Evolutionary conservation across 1,140 invertebrate genomes (phyloP).

Genomic region (Phthorimaea operculella): DNA sequence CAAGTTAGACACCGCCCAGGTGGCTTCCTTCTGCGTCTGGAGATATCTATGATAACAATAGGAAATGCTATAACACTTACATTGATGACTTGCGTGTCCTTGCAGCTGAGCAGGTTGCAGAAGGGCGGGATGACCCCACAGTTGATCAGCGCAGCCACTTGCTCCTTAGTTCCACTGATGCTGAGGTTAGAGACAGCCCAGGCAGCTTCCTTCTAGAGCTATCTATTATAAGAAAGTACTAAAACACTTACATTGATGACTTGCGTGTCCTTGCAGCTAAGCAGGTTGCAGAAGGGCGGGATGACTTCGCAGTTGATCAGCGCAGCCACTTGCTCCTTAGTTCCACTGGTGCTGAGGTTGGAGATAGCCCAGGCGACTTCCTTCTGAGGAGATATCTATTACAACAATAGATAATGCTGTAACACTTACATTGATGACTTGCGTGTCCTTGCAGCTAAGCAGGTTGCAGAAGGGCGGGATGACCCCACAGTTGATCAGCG

Average conservation of each 20-base stretch:
- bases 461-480: slow-evolving; percentile 92
- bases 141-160: slow-evolving; percentile 87
- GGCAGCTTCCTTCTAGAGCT: slow-evolving; percentile 99
- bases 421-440: slow-evolving; percentile 75
- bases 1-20: slow-evolving; percentile 98
- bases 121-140: slow-evolving; percentile 91
- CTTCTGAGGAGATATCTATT: too few species aligned
- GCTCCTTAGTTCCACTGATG: slow-evolving; percentile 94
- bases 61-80: too few species aligned
- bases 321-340: slow-evolving; percentile 86
- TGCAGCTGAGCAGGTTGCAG: slow-evolving; percentile 89
- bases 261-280: slow-evolving; percentile 91
- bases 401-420: too few species aligned
- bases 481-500: slow-evolving; percentile 89
- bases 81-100: slow-evolving; percentile 85
- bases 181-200: slow-evolving; percentile 99
- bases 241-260: slow-evolving; percentile 71
- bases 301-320: slow-evolving; percentile 92
- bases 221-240: too few species aligned
- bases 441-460: slow-evolving; percentile 89
- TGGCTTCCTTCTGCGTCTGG: slow-evolving; percentile 99
- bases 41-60: too few species aligned
- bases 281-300: slow-evolving; percentile 88
- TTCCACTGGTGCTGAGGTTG: slow-evolving; percentile 98
- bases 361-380: slow-evolving; percentile 99